phyloP scores from a whole-genome alignment of 2,113 vertebrate genomes.

The Sterna hirundo region DNA sequence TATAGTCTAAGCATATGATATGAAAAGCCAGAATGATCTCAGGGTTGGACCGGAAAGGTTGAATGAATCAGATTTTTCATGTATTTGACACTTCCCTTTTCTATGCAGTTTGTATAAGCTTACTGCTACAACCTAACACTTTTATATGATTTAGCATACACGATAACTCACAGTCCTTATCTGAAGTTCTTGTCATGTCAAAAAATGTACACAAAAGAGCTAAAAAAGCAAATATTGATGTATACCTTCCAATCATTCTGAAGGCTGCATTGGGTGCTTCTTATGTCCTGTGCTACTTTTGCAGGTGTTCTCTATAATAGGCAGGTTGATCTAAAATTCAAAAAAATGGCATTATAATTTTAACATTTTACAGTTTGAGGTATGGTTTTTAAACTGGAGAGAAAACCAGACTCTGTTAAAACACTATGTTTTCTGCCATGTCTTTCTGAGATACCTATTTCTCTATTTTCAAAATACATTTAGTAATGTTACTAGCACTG shows the following conservation, averaged over 20 bases:
- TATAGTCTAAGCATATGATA: background rate
- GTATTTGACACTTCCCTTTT: background rate
- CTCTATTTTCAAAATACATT: background rate
- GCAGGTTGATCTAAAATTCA: background rate
- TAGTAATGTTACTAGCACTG: background rate
- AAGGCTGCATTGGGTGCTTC: background rate
- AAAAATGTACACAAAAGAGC: background rate
- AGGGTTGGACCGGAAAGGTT: background rate
- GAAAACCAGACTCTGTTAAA: background rate
- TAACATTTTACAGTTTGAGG: background rate
- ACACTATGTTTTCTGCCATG: background rate
- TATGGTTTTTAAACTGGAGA: background rate
- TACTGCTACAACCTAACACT: background rate
- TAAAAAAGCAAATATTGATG: background rate
- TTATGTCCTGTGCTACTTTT: background rate
- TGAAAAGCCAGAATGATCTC: background rate
- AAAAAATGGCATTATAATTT: background rate
- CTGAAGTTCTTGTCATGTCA: background rate
- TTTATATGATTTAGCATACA: background rate
- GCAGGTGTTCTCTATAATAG: background rate
- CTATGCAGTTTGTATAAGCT: background rate
- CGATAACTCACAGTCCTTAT: background rate
- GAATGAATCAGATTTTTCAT: background rate
- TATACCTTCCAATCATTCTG: background rate
- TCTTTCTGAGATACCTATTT: background rate